These are phyloP conservation scores for Phoenicopterus ruber DNA, from an alignment of 2,113 vertebrate species.

Conservation along the genomic window DNA sequence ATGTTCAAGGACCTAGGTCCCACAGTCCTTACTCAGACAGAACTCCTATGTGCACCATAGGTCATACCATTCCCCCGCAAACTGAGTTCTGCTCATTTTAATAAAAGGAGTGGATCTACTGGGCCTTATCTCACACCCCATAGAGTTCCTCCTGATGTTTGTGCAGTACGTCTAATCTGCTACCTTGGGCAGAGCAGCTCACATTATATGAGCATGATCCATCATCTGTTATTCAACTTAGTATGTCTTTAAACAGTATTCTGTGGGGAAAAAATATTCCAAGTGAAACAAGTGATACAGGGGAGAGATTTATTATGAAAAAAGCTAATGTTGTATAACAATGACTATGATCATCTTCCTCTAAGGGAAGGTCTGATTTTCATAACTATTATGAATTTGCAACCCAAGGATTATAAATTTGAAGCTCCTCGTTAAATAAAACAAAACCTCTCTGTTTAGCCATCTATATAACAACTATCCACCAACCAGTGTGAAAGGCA, in stretches of 20 bases:
- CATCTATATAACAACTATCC: not conserved
- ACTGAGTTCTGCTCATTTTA: not conserved
- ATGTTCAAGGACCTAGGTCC: not conserved
- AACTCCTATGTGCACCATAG: not conserved
- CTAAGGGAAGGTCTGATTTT: not conserved
- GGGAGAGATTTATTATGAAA: not conserved
- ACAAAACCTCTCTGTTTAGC: not conserved
- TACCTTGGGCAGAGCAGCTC: not conserved
- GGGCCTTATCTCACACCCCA: not conserved
- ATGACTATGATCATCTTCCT: not conserved
- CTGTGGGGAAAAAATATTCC: not conserved
- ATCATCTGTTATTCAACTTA: not conserved
- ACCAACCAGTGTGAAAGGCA: not conserved
- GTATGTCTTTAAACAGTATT: not conserved
- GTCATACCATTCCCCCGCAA: not conserved
- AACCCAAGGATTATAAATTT: not conserved
- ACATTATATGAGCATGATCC: not conserved
- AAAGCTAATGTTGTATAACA: not conserved
- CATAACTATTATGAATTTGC: not conserved
- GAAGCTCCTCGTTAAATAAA: not conserved
- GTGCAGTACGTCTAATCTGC: not conserved
- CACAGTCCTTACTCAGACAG: not conserved
- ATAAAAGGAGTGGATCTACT: not conserved
- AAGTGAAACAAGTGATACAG: not conserved
- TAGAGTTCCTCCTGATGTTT: not conserved